Evolutionary conservation across 2,113 vertebrate genomes (phyloP), one percentile per base, ranked within the genome.

Genomic region (Pseudorasbora parva): DNA sequence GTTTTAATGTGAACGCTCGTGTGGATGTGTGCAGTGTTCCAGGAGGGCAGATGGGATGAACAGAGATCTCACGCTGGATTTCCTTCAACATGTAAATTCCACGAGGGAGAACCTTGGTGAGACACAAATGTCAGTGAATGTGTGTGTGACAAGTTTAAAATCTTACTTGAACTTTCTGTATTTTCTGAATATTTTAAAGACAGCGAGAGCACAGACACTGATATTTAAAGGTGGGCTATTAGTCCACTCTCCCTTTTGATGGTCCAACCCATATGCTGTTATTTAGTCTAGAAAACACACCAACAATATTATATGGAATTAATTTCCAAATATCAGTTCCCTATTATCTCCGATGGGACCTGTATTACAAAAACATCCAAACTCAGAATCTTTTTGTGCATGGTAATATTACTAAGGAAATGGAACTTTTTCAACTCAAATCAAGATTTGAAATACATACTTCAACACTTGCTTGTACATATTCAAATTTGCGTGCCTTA

Each of bases 21-120:
- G 15, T 54, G 27, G 5, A 76, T 0, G 30, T 43, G 54, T 0
- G 4, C 54, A 60, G 10, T 33, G 43, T 78, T 76, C 49, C 49
- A 37, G 30, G 1, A 73, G 14, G 10, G 25, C 25, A 6, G 49
- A 56, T 19, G 8, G 23, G 25, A 54, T 54, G 2, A 75, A 73
- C 69, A 12, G 8, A 56, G 27, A 56, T 37, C n/a, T 59, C 12
- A 77, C 43, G 54, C 21, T 25, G 75, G 54, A 77, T 59, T 43
- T 77, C 74, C 49, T 59, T 77, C 6, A 23, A 59, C 59, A 59
- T 77, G 33, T 15, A 15, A 76, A 59, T 59, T 77, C 75, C 76
- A 27, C 8, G 2, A 45, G 76, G 56, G 8, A 60, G 30, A 47
- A 56, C 27, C 30, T 43, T 25, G 1, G 10, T 23, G 68, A 37